Conservation (phyloP, 2,888 invertebrate genomes). For the Epinotia ramella region DNA sequence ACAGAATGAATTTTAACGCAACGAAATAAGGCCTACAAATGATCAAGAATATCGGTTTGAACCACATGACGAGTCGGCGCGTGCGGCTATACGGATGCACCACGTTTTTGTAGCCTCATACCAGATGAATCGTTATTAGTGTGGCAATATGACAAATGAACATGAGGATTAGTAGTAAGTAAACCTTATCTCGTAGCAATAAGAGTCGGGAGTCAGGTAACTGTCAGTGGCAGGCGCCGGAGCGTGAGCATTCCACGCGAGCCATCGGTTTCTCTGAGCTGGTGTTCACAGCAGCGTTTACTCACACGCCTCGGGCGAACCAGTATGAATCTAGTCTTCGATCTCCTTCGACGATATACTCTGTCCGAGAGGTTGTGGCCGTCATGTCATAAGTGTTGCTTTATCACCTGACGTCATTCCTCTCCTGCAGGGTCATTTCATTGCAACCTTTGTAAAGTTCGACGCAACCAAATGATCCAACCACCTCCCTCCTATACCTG, state of each 20-base stretch:
- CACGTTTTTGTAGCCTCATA: slow-evolving; percentile 5
- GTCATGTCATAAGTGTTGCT: not conserved
- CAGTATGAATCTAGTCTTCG: not conserved
- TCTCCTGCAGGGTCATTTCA: not conserved
- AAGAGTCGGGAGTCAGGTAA: not conserved
- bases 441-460: not conserved
- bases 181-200: slow-evolving; percentile 1
- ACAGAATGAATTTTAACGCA: not conserved
- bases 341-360: not conserved
- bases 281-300: not conserved
- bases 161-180: not conserved
- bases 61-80: slow-evolving; percentile 7
- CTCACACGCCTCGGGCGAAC: too few relatives aligned
- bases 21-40: not conserved
- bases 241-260: slow-evolving; percentile 23
- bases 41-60: not conserved
- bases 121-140: slow-evolving; percentile 8
- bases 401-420: not conserved
- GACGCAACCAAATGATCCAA: not conserved
- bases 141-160: slow-evolving; percentile 1
- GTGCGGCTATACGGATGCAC: slow-evolving; percentile 12
- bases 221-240: not conserved
- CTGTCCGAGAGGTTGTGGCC: not conserved
- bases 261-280: slow-evolving; percentile 4
- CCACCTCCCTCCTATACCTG: not conserved